Base-by-base conservation (phyloP, 2,888 invertebrate species). In the Epirrita christyi region DNA sequence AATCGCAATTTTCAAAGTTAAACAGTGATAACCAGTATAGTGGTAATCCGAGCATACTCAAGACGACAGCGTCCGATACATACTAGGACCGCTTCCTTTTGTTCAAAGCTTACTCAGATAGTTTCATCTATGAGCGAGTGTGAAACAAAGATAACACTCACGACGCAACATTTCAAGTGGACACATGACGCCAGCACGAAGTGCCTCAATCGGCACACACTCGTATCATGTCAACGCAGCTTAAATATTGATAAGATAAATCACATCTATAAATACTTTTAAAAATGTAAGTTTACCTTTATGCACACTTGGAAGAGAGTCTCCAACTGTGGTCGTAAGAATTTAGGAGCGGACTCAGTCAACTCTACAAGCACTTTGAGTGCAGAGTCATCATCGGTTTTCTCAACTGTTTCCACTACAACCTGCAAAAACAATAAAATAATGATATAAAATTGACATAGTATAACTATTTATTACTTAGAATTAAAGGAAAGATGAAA, bases 311-410 rank as follows among this genome's bases (percentile, higher is more conserved):
- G 79, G 68, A 98, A 96, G 70, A 99, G 96, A 11, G 93, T 92
- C 70, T 97, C 95, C 55, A 99, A 85, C 78, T 99, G 98, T 4
- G 96, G 94, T 64, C 98, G 94, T 59, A 99, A 92, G 83, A 95
- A 98, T 87, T 98, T 99, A 0, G 99, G 99, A 6, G 97, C 95
- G 56, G 95, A 95, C 86, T 99, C 98, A 0, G 98, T 97, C 75
- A 99, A 88, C 76, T 99, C 99, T 65, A 99, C 98, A 37, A 99
- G 93, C 67, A 98, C 95, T 88, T 99, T 98, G 29, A 99, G 86
- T 32, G 99, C 92, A 28, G 97, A 95, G 80, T 99, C 98, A 79
- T 98, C 98, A 27, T 97, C 96, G 69, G 95, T 94, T 63, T 95
- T 95, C 70, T 96, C 96, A 52, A 98, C 94, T 66, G 97, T 97